Evolutionary conservation across 2,797 vertebrate genomes (phyloP).

Genomic region (Graptemys geographica): DNA sequence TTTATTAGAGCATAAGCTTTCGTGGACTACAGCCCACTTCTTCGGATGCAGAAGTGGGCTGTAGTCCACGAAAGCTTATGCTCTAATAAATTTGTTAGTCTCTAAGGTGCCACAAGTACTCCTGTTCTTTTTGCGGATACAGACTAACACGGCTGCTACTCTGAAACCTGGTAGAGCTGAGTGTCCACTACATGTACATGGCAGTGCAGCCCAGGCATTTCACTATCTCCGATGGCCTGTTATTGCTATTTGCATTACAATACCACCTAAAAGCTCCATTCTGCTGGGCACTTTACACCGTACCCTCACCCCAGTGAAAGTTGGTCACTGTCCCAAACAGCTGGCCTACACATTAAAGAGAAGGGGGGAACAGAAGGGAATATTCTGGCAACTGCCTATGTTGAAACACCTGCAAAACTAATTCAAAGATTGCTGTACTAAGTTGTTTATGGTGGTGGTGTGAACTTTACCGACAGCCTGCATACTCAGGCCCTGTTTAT

Average conservation of each 20-base stretch:
- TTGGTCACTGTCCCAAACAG: not conserved
- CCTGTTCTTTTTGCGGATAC: no score
- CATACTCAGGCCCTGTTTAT: not conserved
- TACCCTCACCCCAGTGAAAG: not conserved
- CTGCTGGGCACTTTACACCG: not conserved
- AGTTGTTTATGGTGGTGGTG: not conserved
- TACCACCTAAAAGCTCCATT: not conserved
- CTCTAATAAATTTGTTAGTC: no score
- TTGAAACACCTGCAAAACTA: not conserved
- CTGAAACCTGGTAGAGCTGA: not conserved
- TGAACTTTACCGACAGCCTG: not conserved
- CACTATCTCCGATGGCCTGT: not conserved
- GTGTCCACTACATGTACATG: rapidly evolving
- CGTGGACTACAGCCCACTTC: no score
- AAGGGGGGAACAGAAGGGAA: not conserved
- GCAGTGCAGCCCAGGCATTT: not conserved
- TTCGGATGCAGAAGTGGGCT: no score
- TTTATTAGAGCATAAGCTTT: no score
- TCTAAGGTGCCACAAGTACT: no score
- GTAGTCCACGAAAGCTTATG: no score
- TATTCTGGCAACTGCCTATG: not conserved
- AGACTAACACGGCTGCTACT: no score
- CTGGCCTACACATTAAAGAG: not conserved
- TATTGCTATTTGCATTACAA: not conserved
- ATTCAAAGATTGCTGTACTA: not conserved